Percentiles rank a stretch among this genome's conserved stretches.
Evolutionary conservation across 2,113 vertebrate genomes (phyloP).

Genomic region (Cromileptes altivelis): DNA sequence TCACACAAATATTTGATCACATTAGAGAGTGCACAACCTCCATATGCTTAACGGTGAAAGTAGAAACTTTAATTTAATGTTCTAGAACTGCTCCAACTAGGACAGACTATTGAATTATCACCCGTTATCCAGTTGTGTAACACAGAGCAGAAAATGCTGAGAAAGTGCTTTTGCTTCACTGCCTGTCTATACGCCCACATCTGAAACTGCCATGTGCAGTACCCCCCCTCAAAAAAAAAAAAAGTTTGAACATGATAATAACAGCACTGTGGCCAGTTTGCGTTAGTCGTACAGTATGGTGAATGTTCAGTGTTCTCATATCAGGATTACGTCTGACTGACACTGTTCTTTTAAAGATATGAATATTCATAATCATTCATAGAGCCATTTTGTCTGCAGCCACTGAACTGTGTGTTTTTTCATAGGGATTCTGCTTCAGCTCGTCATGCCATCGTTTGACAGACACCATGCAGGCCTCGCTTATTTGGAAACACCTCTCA

Average conservation of each 20-base stretch:
- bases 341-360: not conserved
- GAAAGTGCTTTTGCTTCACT: conserved; percentile 21
- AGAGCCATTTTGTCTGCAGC: not conserved
- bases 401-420: not conserved
- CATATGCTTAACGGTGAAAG: not conserved
- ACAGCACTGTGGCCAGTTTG: not conserved
- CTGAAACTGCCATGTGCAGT: not conserved
- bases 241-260: not conserved
- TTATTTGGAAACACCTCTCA: conserved; percentile 16
- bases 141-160: conserved; percentile 46
- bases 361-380: not conserved
- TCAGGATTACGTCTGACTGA: not conserved
- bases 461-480: conserved; percentile 61
- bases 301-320: too few relatives aligned
- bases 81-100: not conserved
- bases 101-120: conserved; percentile 29
- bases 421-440: not conserved
- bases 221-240: not conserved
- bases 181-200: not conserved
- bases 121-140: conserved; percentile 56
- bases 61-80: not conserved
- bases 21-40: not conserved
- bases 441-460: conserved; percentile 33
- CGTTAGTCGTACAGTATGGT: not conserved
- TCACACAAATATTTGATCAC: not conserved